These are phyloP conservation scores for Morpho deidamia DNA, from an alignment of 2,888 invertebrate genomes.

Conservation along the genomic window DNA sequence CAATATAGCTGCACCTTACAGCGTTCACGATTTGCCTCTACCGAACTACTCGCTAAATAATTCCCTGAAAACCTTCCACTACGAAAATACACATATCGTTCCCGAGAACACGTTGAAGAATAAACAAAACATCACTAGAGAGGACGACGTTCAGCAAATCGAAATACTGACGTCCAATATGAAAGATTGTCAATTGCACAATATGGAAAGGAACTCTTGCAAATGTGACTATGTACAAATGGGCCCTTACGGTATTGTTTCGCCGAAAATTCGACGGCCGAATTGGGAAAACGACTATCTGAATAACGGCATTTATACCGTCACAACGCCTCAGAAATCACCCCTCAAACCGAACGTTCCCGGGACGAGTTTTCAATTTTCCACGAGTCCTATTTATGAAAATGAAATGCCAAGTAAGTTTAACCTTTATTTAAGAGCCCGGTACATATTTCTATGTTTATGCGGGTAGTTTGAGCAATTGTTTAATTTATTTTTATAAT, in stretches of 20 bases:
- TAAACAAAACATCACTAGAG: conserved; percentile 62
- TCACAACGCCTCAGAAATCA: conserved; percentile 66
- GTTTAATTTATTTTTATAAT: not conserved
- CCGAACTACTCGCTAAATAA: conserved; percentile 80
- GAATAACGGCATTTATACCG: conserved; percentile 66
- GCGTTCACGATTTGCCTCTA: conserved; percentile 69
- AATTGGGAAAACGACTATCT: conserved; percentile 66
- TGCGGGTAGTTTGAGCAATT: not conserved
- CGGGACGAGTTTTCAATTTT: conserved; percentile 69
- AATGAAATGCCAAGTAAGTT: conserved; percentile 63
- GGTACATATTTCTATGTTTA: not conserved
- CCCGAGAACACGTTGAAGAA: conserved; percentile 68
- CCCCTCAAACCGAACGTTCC: conserved; percentile 57
- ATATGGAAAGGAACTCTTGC: conserved; percentile 61
- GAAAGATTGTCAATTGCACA: conserved; percentile 69
- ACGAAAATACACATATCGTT: conserved; percentile 68
- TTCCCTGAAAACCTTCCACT: conserved; percentile 72
- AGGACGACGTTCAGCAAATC: conserved; percentile 68
- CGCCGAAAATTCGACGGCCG: conserved; percentile 55
- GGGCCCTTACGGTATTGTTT: conserved; percentile 65
- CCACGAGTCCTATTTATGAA: conserved; percentile 66
- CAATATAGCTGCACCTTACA: conserved; percentile 55
- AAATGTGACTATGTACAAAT: conserved; percentile 71
- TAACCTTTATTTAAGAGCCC: not conserved
- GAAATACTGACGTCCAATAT: conserved; percentile 65